Percentiles rank a stretch among this genome's conserved stretches.
These are phyloP conservation scores for Diplodus sargus DNA, from an alignment of 2,797 vertebrate genomes.

Conservation along the genomic window DNA sequence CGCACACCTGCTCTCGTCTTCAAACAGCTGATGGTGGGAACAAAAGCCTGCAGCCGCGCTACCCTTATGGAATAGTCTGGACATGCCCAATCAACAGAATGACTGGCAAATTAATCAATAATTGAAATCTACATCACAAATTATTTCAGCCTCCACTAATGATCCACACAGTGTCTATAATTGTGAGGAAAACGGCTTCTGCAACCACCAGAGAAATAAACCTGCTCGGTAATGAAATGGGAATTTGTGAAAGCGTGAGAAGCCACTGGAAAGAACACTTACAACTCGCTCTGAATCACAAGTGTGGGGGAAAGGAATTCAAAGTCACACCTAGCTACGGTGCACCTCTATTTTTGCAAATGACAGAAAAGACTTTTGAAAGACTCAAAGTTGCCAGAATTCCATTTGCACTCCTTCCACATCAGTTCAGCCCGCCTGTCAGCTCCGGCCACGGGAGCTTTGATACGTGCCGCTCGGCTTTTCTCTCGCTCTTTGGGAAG, in stretches of 20 bases:
- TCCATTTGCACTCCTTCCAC: slow-evolving; percentile 63
- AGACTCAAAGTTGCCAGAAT: slow-evolving; percentile 37
- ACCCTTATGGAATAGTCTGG: no score
- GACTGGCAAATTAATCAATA: background rate
- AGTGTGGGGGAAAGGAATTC: background rate
- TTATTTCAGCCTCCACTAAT: no score
- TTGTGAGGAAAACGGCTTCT: background rate
- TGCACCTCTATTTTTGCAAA: slow-evolving; percentile 26
- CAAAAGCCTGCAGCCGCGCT: no score
- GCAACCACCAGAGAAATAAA: background rate
- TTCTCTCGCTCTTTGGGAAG: slow-evolving; percentile 34
- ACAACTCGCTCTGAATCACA: background rate
- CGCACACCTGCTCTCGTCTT: no score
- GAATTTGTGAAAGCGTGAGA: background rate
- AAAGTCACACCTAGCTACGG: background rate
- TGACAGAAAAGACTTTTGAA: slow-evolving; percentile 49
- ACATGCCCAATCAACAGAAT: background rate
- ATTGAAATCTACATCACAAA: background rate
- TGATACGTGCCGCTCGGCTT: slow-evolving; percentile 28
- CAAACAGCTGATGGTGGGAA: no score
- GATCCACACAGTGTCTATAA: background rate
- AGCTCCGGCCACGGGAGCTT: slow-evolving; percentile 55
- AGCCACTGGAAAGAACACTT: background rate
- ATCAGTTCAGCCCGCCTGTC: slow-evolving; percentile 51
- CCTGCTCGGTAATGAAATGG: background rate